Percentiles rank a stretch among this genome's conserved stretches.
Evolutionary conservation across 2,888 invertebrate genomes (phyloP).

Genomic region (Drepanosiphum platanoidis): DNA sequence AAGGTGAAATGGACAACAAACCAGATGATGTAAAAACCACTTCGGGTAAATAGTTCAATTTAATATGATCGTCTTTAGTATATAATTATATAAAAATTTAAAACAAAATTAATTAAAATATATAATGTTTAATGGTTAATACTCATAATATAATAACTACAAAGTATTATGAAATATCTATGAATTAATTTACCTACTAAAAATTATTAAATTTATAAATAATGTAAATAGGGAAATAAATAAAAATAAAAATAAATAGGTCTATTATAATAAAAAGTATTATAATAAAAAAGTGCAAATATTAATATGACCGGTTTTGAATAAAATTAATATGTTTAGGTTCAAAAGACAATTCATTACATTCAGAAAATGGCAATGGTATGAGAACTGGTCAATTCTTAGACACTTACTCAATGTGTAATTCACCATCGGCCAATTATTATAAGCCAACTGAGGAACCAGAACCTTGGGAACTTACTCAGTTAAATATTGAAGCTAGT

Average conservation of each 20-base stretch:
- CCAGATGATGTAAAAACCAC: slow-evolving; percentile 52
- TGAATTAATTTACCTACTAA: no score
- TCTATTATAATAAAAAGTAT: no score
- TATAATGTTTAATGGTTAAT: no score
- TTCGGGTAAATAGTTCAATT: not conserved
- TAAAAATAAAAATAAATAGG: no score
- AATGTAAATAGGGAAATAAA: no score
- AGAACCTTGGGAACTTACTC: slow-evolving; percentile 86
- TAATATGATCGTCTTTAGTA: no score
- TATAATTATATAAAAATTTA: not conserved
- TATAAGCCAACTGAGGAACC: slow-evolving; percentile 83
- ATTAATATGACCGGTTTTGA: no score
- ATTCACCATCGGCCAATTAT: slow-evolving; percentile 78
- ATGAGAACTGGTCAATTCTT: slow-evolving; percentile 68
- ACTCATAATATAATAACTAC: no score
- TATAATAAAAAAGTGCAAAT: no score
- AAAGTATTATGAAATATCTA: no score
- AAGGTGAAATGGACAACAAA: slow-evolving; percentile 67
- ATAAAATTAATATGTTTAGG: slow-evolving; percentile 15
- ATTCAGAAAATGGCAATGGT: slow-evolving; percentile 68
- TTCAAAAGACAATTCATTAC: slow-evolving; percentile 34
- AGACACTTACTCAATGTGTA: slow-evolving; percentile 69
- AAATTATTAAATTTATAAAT: no score
- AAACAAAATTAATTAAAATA: no score
- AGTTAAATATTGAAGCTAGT: slow-evolving; percentile 86